Conservation (phyloP, 2,113 vertebrate species). For the Microtus oregoni region DNA sequence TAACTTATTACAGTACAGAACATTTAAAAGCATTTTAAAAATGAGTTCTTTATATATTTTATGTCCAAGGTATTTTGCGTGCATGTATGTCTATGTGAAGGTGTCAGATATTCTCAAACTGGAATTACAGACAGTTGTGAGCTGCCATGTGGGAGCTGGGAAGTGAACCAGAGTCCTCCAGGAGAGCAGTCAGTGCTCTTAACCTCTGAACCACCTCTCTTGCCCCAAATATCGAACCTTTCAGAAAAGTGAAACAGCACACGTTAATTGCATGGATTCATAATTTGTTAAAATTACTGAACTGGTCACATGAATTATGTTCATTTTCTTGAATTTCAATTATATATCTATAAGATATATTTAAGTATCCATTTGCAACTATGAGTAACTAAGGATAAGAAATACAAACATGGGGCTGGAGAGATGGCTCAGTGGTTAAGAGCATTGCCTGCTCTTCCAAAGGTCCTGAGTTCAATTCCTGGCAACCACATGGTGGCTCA, state of each 20-base stretch:
- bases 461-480: too few relatives aligned
- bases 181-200: neutral
- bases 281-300: conserved; percentile 7
- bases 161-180: neutral
- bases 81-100: neutral
- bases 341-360: neutral
- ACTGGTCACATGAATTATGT: neutral
- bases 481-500: too few relatives aligned
- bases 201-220: neutral
- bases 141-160: neutral
- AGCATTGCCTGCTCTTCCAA: too few relatives aligned
- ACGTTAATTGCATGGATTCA: neutral
- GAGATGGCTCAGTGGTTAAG: too few relatives aligned
- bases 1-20: neutral
- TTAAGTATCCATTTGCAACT: neutral
- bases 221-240: neutral
- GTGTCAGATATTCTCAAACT: neutral
- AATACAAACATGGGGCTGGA: neutral
- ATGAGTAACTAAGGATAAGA: neutral
- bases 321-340: neutral
- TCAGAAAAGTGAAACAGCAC: neutral
- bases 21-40: neutral
- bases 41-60: neutral
- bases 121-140: neutral
- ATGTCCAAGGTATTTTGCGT: neutral